phyloP scores from a whole-genome alignment of 2,113 vertebrate species.

The Condylura cristata region DNA sequence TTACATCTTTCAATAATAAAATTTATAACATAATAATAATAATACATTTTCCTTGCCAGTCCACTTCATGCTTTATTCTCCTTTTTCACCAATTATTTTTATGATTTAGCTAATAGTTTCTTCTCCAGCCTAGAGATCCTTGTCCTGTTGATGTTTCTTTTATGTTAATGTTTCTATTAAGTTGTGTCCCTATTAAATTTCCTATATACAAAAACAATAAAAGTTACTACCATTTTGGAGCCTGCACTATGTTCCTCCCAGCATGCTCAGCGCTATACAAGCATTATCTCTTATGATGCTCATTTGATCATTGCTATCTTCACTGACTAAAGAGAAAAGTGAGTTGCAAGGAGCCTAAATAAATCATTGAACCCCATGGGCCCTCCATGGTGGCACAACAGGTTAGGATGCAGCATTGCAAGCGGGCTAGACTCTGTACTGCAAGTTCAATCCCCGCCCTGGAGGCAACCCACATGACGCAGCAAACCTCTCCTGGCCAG shows the following conservation, averaged over 20 bases:
- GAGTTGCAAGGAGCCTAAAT: not conserved
- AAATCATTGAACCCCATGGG: not conserved
- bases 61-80: not conserved
- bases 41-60: not conserved
- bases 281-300: not conserved
- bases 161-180: not conserved
- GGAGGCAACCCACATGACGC: no score
- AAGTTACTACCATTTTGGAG: not conserved
- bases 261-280: not conserved
- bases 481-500: no score
- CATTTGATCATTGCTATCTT: not conserved
- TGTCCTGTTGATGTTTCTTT: not conserved
- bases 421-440: no score
- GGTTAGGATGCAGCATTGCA: no score
- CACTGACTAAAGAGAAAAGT: constrained; percentile 1
- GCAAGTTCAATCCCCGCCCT: no score
- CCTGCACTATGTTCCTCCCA: not conserved
- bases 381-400: no score
- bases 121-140: not conserved
- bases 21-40: not conserved
- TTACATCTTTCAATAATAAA: no score
- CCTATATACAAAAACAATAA: not conserved
- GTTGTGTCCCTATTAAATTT: not conserved
- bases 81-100: not conserved
- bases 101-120: not conserved